Evolutionary conservation across 2,797 vertebrate species (phyloP).

Genomic region (Austrolebias charrua): DNA sequence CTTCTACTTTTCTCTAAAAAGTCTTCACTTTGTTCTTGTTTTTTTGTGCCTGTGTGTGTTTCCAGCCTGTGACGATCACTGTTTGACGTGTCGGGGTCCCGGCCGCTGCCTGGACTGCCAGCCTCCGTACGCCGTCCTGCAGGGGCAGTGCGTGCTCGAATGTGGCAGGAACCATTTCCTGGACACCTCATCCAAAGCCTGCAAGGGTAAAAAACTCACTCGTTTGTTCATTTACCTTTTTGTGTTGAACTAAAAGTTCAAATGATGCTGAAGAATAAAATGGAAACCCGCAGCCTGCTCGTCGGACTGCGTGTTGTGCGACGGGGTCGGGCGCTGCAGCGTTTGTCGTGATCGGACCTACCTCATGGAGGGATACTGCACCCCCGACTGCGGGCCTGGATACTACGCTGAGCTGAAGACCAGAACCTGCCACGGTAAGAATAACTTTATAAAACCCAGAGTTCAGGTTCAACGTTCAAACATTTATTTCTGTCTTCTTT

Average conservation of each 20-base stretch:
- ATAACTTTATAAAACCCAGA: too few relatives aligned
- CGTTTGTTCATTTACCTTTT: not conserved
- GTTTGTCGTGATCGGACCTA: conserved; percentile 78
- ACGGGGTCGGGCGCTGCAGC: conserved; percentile 72
- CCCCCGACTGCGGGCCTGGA: conserved; percentile 83
- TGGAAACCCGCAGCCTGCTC: conserved; percentile 81
- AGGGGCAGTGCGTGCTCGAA: conserved; percentile 78
- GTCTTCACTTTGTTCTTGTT: too few relatives aligned
- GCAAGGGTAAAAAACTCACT: conserved; percentile 76
- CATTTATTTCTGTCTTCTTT: too few relatives aligned
- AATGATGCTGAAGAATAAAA: not conserved
- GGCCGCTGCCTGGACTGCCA: conserved; percentile 81
- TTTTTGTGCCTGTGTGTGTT: not conserved
- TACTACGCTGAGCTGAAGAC: conserved; percentile 77
- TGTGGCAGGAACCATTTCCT: conserved; percentile 80
- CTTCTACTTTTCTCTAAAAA: too few relatives aligned
- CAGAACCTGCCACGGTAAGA: conserved; percentile 84
- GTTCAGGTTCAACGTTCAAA: too few relatives aligned
- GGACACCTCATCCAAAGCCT: conserved; percentile 69
- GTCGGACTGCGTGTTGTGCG: conserved; percentile 84
- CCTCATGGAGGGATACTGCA: conserved; percentile 83
- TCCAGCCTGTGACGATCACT: conserved; percentile 86
- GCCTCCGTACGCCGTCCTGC: conserved; percentile 75
- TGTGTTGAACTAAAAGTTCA: not conserved
- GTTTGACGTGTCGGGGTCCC: conserved; percentile 79